phyloP scores from a whole-genome alignment of 2,888 invertebrate species.

The Ophion costatus region DNA sequence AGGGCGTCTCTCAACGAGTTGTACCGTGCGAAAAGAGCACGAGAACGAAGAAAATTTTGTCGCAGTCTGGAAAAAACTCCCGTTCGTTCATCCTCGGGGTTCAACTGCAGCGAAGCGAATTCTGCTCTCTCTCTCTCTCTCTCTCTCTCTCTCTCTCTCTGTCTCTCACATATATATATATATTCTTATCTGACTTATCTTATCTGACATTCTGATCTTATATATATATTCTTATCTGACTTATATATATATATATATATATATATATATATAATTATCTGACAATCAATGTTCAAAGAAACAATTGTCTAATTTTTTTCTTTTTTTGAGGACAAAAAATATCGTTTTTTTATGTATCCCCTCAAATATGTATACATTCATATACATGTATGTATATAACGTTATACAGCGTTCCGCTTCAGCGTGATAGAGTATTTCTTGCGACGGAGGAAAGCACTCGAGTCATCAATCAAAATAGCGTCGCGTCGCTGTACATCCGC shows the following conservation, averaged over 20 bases:
- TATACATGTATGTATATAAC: slow-evolving; percentile 55
- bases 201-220: too few species aligned
- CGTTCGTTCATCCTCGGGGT: slow-evolving; percentile 39
- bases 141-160: too few species aligned
- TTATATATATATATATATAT: too few species aligned
- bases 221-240: too few species aligned
- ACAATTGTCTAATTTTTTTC: not conserved
- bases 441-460: slow-evolving; percentile 30
- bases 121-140: too few species aligned
- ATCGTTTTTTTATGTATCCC: too few species aligned
- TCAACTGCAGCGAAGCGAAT: slow-evolving; percentile 22
- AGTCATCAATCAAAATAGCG: slow-evolving; percentile 35
- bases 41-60: slow-evolving; percentile 44
- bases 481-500: not conserved
- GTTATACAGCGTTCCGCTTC: slow-evolving; percentile 19
- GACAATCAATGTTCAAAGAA: too few species aligned
- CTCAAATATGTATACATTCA: not conserved
- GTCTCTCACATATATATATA: too few species aligned
- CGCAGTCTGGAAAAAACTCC: slow-evolving; percentile 7
- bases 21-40: slow-evolving; percentile 15
- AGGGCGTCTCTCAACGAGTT: slow-evolving; percentile 51
- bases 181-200: too few species aligned
- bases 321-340: too few species aligned
- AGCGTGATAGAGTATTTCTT: slow-evolving; percentile 7
- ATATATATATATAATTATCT: too few species aligned